Base-by-base conservation (phyloP, 2,888 invertebrate species). In the Gymnoscelis rufifasciata region DNA sequence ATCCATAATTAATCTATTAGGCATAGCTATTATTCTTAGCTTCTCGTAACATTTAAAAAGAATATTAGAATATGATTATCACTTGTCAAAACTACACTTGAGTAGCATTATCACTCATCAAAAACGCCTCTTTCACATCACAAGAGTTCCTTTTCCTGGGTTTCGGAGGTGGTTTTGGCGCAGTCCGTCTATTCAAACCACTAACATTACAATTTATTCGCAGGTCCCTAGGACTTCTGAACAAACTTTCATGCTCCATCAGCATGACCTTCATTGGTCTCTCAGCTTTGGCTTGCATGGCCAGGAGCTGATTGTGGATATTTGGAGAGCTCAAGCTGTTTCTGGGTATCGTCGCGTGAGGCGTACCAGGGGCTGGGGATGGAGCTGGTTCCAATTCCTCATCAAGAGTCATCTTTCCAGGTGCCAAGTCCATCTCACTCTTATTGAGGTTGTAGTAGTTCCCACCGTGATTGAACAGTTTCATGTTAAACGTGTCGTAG, bases 21-120 rank as follows among this genome's bases (percentile, higher is more conserved):
- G 19, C 19, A 19, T 19, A 19, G 2, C 19, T 19, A 19, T n/a
- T n/a, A n/a, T 19, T 3, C 19, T 19, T 3, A 19, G 19, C 19
- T 19, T 19, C 19, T 3, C 5, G 5, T 3, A 2, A 19, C 19
- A 15, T 10, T 35, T 35, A 15, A 19, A 7, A 35, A 15, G n/a
- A 15, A 10, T 10, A 35, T 35, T 23, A n/a, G 19, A 23, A 23
- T 51, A 52, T 52, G 53, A 38, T 44, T 51, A 46, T 48, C 44
- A 44, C 38, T 44, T 37, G 12, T 31, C 10, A 7, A 7, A 29
- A 15, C 90, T 91, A 94, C 83, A 95, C 95, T 88, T 95, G 95
- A 55, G 95, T 95, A 40, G 95, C 95, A 62, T 95, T 95, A 66
- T 95, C 95, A 50, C 93, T 92, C 70, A 94, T 95, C 73, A 94